phyloP scores from a whole-genome alignment of 2,888 invertebrate species.

The Apantesis nais region DNA sequence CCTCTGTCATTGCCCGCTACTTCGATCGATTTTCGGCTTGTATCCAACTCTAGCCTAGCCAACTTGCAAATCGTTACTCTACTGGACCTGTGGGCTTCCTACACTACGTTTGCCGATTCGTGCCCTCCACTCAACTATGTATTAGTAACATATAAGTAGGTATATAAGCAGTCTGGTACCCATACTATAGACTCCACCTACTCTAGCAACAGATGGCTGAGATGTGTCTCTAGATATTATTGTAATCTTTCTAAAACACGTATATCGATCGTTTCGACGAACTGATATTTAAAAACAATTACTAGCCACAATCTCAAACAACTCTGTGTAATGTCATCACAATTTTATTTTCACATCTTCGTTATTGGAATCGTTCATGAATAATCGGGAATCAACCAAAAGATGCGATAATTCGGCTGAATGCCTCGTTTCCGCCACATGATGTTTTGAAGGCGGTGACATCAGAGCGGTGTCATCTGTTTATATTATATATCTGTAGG shows the following conservation, averaged over 20 bases:
- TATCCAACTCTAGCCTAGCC: too few relatives aligned
- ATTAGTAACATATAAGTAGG: neutral
- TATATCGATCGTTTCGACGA: neutral
- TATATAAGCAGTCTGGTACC: too few relatives aligned
- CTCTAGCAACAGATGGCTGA: neutral
- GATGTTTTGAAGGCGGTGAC: conserved; percentile 27
- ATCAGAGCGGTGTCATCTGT: conserved; percentile 42
- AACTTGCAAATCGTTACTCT: too few relatives aligned
- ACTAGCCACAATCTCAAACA: neutral
- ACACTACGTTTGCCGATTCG: too few relatives aligned
- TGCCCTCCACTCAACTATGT: too few relatives aligned
- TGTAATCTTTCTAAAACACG: neutral
- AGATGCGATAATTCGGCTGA: conserved; percentile 29
- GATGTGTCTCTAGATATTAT: too few relatives aligned
- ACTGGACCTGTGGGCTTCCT: too few relatives aligned
- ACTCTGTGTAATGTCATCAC: neutral
- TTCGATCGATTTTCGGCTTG: too few relatives aligned
- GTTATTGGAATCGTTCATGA: conserved; percentile 9
- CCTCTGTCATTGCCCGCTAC: too few relatives aligned
- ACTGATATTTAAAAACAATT: neutral
- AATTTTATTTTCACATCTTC: too few relatives aligned
- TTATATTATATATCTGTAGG: conserved; percentile 18
- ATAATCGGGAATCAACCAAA: conserved; percentile 26
- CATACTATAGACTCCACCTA: too few relatives aligned
- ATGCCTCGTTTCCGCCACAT: conserved; percentile 17